These are phyloP conservation scores for Melanotaenia pygmaea DNA, from an alignment of 2,797 vertebrate genomes.

Conservation along the genomic window DNA sequence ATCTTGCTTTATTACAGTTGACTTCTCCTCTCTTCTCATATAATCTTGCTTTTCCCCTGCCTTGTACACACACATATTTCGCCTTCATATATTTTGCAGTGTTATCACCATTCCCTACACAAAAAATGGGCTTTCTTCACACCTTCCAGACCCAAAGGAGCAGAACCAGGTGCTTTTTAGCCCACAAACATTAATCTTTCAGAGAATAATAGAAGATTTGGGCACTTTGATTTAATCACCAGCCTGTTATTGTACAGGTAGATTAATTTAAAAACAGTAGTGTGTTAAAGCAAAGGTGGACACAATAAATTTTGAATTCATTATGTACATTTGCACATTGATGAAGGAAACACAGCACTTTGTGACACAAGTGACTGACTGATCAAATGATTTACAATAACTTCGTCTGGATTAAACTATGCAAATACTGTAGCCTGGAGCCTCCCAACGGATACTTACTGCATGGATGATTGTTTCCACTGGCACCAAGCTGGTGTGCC, in stretches of 20 bases:
- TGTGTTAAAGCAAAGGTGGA: not conserved
- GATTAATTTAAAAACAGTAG: not conserved
- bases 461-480: too few relatives aligned
- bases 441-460: too few relatives aligned
- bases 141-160: not conserved
- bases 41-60: slow-evolving; percentile 48
- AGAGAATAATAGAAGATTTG: not conserved
- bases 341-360: too few relatives aligned
- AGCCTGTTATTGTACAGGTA: not conserved
- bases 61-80: slow-evolving; percentile 26
- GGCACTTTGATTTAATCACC: not conserved
- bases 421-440: too few relatives aligned
- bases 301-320: not conserved
- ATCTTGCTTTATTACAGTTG: slow-evolving; percentile 63
- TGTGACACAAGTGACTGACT: too few relatives aligned
- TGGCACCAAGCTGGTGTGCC: too few relatives aligned
- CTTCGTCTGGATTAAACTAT: too few relatives aligned
- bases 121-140: not conserved
- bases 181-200: not conserved
- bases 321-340: too few relatives aligned
- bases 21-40: slow-evolving; percentile 59
- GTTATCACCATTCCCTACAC: slow-evolving; percentile 15
- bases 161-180: not conserved
- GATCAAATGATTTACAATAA: too few relatives aligned
- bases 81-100: slow-evolving; percentile 25